Evolutionary conservation across 2,888 invertebrate genomes (phyloP), one percentile per base, ranked within the genome.

Genomic region (Coelinius sp.): DNA sequence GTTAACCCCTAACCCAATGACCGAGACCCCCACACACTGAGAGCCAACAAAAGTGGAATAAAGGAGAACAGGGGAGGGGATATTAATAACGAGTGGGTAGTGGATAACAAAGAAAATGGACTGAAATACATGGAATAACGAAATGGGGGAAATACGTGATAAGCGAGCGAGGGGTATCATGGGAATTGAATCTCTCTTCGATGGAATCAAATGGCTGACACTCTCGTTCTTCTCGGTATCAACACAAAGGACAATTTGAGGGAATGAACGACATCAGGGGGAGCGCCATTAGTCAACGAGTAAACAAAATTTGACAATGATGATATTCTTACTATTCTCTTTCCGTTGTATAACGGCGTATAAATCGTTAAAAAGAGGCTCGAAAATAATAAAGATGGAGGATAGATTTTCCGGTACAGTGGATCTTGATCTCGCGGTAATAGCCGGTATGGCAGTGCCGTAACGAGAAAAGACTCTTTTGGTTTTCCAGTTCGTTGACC

Each of bases 401-500:
- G 25, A 64, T 59, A 59, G 63, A 73, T 53, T 53, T 46, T 69
- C 22, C 25, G n/a, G 35, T 41, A 44, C 14, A 41, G 10, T 64
- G 31, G 22, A 14, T 68, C 46, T 49, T 49, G 46, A 17, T 68
- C 24, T 24, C 24, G 41, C 7, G 41, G 63, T 63, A 41, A 63
- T 46, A 52, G 68, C 14, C 79, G 81, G 81, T 79, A 79, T 79
- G 76, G 82, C 74, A 69, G 71, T 75, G 73, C 75, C 64, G 74
- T 76, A 75, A 75, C 78, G 73, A 76, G 75, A 80, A 83, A n/a
- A 81, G 73, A 22, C 69, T 69, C 68, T 64, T 62, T 71, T 81
- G 82, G 82, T 82, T 85, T 85, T 86, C 82, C 81, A 83, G 86
- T 82, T 80, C 86, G 80, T 86, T 86, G 86, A 86, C 85, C 86